phyloP scores from a whole-genome alignment of 2,888 invertebrate species.

The Byasa hedistus region DNA sequence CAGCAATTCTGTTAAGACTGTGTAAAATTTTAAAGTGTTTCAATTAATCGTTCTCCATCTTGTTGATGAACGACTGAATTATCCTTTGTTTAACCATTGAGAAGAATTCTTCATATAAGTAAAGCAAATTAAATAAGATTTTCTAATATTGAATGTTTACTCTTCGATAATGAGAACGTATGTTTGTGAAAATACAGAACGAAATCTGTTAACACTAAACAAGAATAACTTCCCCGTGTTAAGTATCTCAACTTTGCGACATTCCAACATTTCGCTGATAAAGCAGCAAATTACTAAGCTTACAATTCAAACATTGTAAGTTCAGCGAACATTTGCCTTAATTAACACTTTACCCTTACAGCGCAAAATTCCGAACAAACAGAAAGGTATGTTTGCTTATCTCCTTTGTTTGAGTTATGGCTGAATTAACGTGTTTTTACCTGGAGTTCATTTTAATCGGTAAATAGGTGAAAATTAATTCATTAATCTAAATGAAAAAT shows the following conservation, averaged over 20 bases:
- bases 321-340: conserved; percentile 23
- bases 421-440: not conserved
- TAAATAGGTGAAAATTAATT: not conserved
- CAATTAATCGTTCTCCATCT: too few relatives aligned
- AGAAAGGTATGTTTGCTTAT: conserved; percentile 18
- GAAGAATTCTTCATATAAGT: too few relatives aligned
- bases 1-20: too few relatives aligned
- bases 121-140: too few relatives aligned
- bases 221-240: not conserved
- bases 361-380: conserved; percentile 25
- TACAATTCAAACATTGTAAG: conserved; percentile 23
- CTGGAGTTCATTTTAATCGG: not conserved
- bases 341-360: conserved; percentile 25
- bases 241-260: conserved; percentile 9
- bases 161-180: not conserved
- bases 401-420: conserved; percentile 3
- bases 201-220: not conserved
- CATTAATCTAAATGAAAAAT: too few relatives aligned
- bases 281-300: conserved; percentile 19
- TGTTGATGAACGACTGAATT: too few relatives aligned
- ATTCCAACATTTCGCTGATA: conserved; percentile 10
- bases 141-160: not conserved
- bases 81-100: too few relatives aligned
- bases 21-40: too few relatives aligned
- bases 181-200: not conserved